Conservation (phyloP, 2,797 vertebrate genomes). For the Pachyuromys duprasi region DNA sequence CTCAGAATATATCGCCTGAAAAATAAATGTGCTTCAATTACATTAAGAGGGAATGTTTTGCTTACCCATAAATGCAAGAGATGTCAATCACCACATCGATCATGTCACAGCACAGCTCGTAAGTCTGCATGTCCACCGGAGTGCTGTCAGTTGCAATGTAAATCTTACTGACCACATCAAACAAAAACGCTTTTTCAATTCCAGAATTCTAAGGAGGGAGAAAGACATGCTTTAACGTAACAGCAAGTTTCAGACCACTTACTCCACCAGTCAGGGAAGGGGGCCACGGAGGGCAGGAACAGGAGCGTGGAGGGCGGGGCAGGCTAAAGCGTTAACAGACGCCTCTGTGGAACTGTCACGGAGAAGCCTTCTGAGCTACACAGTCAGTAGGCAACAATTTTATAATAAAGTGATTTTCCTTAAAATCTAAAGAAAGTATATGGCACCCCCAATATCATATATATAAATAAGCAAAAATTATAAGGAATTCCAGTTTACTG, state of each 20-base stretch:
- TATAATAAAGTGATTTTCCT: neutral
- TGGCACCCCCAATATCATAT: conserved; percentile 14
- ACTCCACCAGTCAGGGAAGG: neutral
- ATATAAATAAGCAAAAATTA: neutral
- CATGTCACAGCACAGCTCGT: conserved; percentile 97
- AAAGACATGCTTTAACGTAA: conserved; percentile 68
- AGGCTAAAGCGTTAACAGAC: too few relatives aligned
- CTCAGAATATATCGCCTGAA: neutral
- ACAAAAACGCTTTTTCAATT: conserved; percentile 96
- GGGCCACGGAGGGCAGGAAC: neutral
- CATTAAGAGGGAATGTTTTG: conserved; percentile 65
- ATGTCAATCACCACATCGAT: conserved; percentile 97
- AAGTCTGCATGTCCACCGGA: conserved; percentile 96
- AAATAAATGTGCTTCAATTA: neutral
- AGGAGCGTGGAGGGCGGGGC: too few relatives aligned
- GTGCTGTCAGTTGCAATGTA: conserved; percentile 96
- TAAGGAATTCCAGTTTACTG: neutral
- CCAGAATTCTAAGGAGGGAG: conserved; percentile 89
- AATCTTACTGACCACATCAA: conserved; percentile 97
- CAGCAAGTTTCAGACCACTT: conserved; percentile 25
- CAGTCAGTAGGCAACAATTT: neutral
- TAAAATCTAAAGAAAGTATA: neutral
- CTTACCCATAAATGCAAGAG: conserved; percentile 97
- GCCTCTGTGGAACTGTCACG: neutral
- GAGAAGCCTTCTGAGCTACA: neutral